Base-by-base conservation (phyloP, 2,113 vertebrate genomes). In the Mugil cephalus region DNA sequence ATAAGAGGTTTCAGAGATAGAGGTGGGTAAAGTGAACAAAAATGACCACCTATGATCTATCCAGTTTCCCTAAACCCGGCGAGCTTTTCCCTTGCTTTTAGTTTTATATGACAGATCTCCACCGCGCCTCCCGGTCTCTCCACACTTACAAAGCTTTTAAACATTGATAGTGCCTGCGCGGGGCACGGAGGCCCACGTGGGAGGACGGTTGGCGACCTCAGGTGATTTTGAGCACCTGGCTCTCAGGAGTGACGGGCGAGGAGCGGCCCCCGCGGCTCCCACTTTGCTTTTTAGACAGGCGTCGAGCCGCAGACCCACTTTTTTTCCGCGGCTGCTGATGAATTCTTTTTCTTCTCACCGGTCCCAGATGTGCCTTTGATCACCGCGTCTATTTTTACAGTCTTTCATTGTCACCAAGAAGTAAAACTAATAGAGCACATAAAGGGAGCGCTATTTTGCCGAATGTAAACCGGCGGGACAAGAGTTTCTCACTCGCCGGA, bases 311-410 rank as follows among this genome's bases (percentile, higher is more conserved):
- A 79, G 77, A 82, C 67, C 70, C 69, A 70, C 73, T 80, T 90
- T 30, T 30, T n/a, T 30, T 84, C 46, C 69, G 52, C 58, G n/a
- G 53, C 67, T 82, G 60, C 78, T 87, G 87, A 88, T 89, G 79
- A 88, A 88, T 86, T 90, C 48, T 86, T 86, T 87, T 88, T 86
- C 83, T 88, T 79, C 65, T 86, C 83, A 63, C 52, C 51, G 54
- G 72, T 88, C 88, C 86, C 90, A 88, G 83, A 87, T 87, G 88
- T 76, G 79, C 77, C 87, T 92, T 93, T 94, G 91, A 93, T 93
- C 89, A 80, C 66, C 1, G 15, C 18, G 61, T 87, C 89, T 93
- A 90, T 91, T 94, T 93, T 92, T 91, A 83, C 76, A 63, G 83
- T 56, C 85, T 81, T 85, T 91, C 87, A 72, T 90, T 89, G 86